Evolutionary conservation across 2,888 invertebrate species (phyloP).

Genomic region (Syrista parreyssii): DNA sequence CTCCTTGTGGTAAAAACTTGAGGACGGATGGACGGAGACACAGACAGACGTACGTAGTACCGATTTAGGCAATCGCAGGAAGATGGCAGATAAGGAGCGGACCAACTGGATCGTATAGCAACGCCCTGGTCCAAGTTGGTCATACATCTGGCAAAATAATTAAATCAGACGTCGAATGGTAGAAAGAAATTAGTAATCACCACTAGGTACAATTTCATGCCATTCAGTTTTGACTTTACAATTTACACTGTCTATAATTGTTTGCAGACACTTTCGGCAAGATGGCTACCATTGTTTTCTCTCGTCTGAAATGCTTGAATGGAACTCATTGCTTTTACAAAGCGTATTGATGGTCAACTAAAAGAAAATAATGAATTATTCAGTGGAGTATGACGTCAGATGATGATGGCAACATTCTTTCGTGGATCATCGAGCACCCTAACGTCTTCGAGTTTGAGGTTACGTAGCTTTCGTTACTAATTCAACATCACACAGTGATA

Average conservation of each 20-base stretch:
- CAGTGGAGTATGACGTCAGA: background rate
- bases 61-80: conserved; percentile 43
- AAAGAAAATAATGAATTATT: background rate
- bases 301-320: background rate
- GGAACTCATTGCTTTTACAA: background rate
- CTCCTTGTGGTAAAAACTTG: conserved; percentile 45
- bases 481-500: background rate
- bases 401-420: background rate
- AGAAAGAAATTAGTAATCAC: conserved; percentile 1
- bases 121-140: conserved; percentile 31
- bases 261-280: background rate
- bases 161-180: conserved; percentile 14
- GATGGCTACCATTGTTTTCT: background rate
- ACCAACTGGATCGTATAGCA: conserved; percentile 27
- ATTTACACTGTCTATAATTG: background rate
- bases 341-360: background rate
- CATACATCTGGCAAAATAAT: conserved; percentile 39
- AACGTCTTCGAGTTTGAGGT: background rate
- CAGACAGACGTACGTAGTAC: conserved; percentile 30
- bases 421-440: background rate
- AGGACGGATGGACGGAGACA: conserved; percentile 28
- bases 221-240: background rate
- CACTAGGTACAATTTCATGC: background rate
- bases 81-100: conserved; percentile 38
- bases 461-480: background rate